Evolutionary conservation across 2,113 vertebrate genomes (phyloP).

Genomic region (Etheostoma spectabile): DNA sequence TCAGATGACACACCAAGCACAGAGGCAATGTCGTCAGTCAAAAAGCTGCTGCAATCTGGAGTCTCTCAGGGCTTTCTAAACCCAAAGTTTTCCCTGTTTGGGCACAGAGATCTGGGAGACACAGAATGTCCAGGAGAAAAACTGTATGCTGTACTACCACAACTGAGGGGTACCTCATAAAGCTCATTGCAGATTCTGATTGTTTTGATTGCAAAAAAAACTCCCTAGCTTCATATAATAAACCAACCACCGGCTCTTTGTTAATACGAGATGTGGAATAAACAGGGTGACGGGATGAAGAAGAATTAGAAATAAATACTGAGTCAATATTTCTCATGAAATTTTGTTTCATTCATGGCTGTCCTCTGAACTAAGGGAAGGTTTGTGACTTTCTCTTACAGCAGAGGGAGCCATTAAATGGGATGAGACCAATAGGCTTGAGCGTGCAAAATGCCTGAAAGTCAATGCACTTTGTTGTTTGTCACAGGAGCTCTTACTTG

Average conservation of each 20-base stretch:
- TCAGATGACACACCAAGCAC: conserved; percentile 69
- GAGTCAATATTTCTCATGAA: too few species aligned
- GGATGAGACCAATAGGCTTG: not conserved
- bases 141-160: conserved; percentile 63
- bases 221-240: not conserved
- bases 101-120: conserved; percentile 74
- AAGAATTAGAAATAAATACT: too few species aligned
- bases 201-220: not conserved
- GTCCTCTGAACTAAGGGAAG: not conserved
- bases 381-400: conserved; percentile 14
- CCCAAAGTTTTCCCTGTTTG: conserved; percentile 56
- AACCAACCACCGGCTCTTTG: not conserved
- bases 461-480: not conserved
- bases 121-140: conserved; percentile 77
- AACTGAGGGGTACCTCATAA: conserved; percentile 36
- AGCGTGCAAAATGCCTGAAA: not conserved
- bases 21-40: conserved; percentile 61
- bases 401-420: conserved; percentile 47
- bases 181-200: not conserved
- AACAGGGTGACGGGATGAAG: not conserved
- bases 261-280: not conserved
- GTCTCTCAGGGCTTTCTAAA: conserved; percentile 54
- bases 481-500: not conserved
- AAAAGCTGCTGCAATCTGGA: conserved; percentile 64
- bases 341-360: not conserved